Evolutionary conservation across 2,797 vertebrate species (phyloP).

Genomic region (Danio aesculapii): DNA sequence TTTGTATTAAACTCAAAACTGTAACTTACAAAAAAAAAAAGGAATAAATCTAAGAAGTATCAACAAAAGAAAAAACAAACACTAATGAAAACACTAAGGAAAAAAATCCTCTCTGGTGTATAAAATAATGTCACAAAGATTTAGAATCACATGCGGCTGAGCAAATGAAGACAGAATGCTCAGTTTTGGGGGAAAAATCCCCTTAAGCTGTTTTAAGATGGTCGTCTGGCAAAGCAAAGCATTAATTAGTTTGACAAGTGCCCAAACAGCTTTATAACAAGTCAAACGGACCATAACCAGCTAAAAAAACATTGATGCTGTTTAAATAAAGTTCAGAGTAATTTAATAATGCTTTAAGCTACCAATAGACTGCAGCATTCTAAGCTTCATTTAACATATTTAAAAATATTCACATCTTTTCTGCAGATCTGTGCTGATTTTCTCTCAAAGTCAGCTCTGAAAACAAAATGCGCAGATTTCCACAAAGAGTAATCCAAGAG

Average conservation of each 20-base stretch:
- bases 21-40: no score
- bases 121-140: not conserved
- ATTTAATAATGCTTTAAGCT: not conserved
- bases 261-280: not conserved
- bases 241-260: not conserved
- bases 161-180: not conserved
- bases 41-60: no score
- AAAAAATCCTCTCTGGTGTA: no score
- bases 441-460: constrained; percentile 19
- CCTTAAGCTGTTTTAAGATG: not conserved
- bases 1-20: no score
- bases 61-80: no score
- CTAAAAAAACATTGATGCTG: no score
- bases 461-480: constrained; percentile 29
- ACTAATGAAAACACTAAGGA: no score
- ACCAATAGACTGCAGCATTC: no score
- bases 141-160: not conserved
- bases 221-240: not conserved
- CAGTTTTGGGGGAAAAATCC: not conserved
- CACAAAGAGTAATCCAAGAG: constrained; percentile 12
- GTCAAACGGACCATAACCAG: no score
- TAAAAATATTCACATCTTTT: not conserved
- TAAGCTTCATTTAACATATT: no score
- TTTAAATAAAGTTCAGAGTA: no score
- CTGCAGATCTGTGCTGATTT: not conserved